phyloP scores from a whole-genome alignment of 2,113 vertebrate genomes.

The Tinamus guttatus region DNA sequence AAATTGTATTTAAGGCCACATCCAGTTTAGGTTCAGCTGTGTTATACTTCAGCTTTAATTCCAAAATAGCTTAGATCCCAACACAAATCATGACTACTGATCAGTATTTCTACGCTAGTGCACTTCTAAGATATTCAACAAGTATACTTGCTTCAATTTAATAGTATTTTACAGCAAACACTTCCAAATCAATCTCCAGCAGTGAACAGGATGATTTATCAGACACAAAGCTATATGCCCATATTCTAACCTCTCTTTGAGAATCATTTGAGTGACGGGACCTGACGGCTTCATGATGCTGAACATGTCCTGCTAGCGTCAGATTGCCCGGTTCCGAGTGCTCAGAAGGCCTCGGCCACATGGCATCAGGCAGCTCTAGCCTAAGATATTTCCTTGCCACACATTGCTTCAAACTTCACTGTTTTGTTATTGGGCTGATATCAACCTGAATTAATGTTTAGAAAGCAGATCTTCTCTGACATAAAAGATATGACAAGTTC shows the following conservation, averaged over 20 bases:
- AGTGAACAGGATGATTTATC: neutral
- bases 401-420: neutral
- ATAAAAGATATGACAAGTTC: constrained; percentile 9
- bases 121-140: neutral
- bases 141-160: neutral
- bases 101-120: neutral
- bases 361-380: neutral
- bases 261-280: neutral
- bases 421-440: neutral
- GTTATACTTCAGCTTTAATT: neutral
- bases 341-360: neutral
- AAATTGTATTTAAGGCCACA: neutral
- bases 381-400: neutral
- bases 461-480: constrained; percentile 22
- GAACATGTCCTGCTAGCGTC: neutral
- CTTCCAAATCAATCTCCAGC: neutral
- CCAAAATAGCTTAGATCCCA: neutral
- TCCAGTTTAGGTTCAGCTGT: neutral
- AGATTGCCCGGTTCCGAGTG: neutral
- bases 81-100: neutral
- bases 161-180: neutral
- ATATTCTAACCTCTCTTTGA: neutral
- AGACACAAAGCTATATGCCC: neutral
- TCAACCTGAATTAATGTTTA: neutral
- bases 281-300: neutral